Conservation (phyloP, 2,797 vertebrate genomes). For the Characodon lateralis region DNA sequence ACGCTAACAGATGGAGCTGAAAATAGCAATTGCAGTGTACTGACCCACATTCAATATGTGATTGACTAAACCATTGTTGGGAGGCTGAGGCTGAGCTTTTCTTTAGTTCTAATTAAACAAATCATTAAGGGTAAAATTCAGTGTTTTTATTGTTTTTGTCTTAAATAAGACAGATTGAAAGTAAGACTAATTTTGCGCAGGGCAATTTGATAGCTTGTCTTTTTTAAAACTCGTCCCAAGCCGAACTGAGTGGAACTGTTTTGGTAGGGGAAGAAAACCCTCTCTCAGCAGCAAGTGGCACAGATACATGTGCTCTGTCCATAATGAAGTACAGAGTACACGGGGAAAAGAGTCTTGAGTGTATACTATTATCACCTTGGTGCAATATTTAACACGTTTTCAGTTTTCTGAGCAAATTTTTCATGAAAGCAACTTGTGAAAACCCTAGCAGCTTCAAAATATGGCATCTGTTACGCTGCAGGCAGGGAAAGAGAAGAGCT, state of each 20-base stretch:
- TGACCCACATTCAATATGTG: neutral
- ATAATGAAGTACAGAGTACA: neutral
- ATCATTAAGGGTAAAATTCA: neutral
- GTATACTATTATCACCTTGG: neutral
- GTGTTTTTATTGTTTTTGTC: neutral
- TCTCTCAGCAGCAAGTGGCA: neutral
- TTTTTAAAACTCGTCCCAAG: neutral
- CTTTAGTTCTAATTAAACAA: neutral
- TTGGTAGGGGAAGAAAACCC: neutral
- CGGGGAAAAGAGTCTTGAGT: neutral
- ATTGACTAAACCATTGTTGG: neutral
- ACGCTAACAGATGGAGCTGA: neutral
- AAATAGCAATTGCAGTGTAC: neutral
- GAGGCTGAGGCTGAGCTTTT: neutral
- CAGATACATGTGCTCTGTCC: neutral
- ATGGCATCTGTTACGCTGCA: neutral
- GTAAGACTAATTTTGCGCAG: neutral
- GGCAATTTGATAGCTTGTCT: neutral
- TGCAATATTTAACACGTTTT: conserved; percentile 1
- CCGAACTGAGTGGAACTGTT: neutral
- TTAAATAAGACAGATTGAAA: neutral
- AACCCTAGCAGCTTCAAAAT: neutral
- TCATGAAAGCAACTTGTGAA: neutral
- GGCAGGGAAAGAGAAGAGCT: neutral
- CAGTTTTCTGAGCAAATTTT: neutral